phyloP scores from a whole-genome alignment of 2,888 invertebrate species.

The Amiota mariae region DNA sequence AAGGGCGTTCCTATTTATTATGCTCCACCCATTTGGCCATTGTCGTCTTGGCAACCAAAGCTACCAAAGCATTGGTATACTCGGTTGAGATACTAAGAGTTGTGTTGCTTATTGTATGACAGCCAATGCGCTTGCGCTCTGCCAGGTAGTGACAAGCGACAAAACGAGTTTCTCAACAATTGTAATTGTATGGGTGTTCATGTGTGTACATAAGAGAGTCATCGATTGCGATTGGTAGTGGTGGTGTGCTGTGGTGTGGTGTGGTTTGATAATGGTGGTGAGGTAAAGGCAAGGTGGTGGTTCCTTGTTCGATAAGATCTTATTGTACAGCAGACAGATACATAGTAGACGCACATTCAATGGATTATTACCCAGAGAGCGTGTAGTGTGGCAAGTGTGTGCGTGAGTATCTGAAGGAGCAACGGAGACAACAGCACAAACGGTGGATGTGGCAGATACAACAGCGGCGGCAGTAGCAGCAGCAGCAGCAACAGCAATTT shows the following conservation, averaged over 20 bases:
- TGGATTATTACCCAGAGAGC: conserved; percentile 11
- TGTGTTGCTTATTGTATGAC: not conserved
- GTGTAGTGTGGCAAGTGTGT: not conserved
- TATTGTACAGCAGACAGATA: not conserved
- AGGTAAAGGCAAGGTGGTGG: conserved; percentile 44
- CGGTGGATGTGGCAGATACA: not conserved
- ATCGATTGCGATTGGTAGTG: conserved; percentile 54
- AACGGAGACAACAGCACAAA: not conserved
- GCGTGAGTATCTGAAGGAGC: not conserved
- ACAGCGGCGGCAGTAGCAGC: not conserved
- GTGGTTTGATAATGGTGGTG: too few relatives aligned
- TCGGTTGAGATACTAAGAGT: conserved; percentile 61
- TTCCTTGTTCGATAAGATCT: conserved; percentile 10
- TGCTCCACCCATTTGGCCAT: conserved; percentile 24
- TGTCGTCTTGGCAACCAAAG: conserved; percentile 62
- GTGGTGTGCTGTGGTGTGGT: too few relatives aligned
- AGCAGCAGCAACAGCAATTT: not conserved
- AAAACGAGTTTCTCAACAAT: conserved; percentile 34
- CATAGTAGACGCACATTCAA: not conserved
- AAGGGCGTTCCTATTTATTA: conserved; percentile 55
- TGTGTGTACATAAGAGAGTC: conserved; percentile 69
- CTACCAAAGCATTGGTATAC: conserved; percentile 35
- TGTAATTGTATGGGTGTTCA: conserved; percentile 5
- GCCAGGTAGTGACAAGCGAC: conserved; percentile 32
- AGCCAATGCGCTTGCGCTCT: conserved; percentile 68